Base-by-base conservation (phyloP, 2,888 invertebrate species). In the Hoplodrina blanda region DNA sequence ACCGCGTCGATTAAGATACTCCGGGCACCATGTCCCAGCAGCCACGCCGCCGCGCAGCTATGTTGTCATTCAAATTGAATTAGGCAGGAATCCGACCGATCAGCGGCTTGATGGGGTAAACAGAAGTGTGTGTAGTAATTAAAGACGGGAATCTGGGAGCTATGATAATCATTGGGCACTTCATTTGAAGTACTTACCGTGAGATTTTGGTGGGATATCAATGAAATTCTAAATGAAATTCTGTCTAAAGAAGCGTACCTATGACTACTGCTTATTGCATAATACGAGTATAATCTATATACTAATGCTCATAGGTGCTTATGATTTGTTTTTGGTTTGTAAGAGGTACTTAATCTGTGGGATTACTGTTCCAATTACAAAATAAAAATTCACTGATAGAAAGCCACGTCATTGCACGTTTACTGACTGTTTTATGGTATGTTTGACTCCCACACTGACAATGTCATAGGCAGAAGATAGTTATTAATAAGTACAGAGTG, bases 1-100 rank as follows among this genome's bases (percentile, higher is more conserved):
- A 91, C 90, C 76, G 87, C 83, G 85, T 70, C 90, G 88, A 91
- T 92, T 92, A 91, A 92, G 90, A 92, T 91, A 91, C 80, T 75
- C 80, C 73, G 80, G 68, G 71, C 19, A 87, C 82, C 85, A 85
- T 85, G 88, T 87, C n/a, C 44, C 1, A 61, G 30, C 56, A 15
- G n/a, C 19, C 46, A 37, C 13, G 86, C 62, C 62, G 52, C 25
- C 30, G 30, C 54, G 25, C 62, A 63, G 64, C 64, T 55, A 62
- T 76, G 20, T 63, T 74, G 70, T 69, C 80, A 66, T 66, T 63
- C 69, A 49, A 64, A 70, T 76, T 69, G 68, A 79, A 76, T 80
- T 69, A 79, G 66, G 44, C 54, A 61, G 72, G 72, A 76, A 79
- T 79, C 56, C 75, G 75, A 25, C n/a, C 44, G 30, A 57, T 33